phyloP scores from a whole-genome alignment of 2,888 invertebrate species.

The Thysanoteuthis rhombus region DNA sequence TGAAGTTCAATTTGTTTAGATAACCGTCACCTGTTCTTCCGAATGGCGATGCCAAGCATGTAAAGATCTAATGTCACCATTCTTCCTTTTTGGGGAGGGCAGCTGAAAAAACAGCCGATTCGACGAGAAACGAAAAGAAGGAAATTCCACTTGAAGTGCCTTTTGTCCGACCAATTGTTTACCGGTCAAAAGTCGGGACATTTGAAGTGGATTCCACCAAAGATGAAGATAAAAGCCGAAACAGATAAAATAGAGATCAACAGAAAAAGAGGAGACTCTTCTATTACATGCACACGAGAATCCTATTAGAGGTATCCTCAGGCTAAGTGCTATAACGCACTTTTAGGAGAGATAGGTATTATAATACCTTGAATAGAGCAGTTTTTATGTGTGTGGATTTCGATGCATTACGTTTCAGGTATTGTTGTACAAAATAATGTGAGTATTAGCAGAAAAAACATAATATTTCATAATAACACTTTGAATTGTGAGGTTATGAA shows the following conservation, averaged over 20 bases:
- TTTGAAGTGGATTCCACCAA: neutral
- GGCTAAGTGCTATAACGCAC: neutral
- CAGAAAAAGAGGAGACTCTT: neutral
- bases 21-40: neutral
- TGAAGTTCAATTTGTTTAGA: neutral
- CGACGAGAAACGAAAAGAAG: too few relatives aligned
- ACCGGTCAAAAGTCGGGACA: neutral
- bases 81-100: neutral
- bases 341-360: too few relatives aligned
- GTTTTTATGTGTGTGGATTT: too few relatives aligned
- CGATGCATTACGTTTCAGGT: too few relatives aligned
- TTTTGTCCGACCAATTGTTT: neutral
- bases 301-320: neutral
- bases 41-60: neutral
- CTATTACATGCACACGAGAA: neutral
- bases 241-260: neutral
- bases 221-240: neutral
- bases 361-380: too few relatives aligned
- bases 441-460: too few relatives aligned
- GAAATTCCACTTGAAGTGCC: neutral
- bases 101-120: neutral
- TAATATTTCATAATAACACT: too few relatives aligned
- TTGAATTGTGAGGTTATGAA: too few relatives aligned
- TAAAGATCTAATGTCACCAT: neutral
- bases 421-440: too few relatives aligned